A percentile compares a stretch with the other conserved stretches of the same genome.
Conservation (phyloP, 1,140 invertebrate species). For the Lithobius niger region DNA sequence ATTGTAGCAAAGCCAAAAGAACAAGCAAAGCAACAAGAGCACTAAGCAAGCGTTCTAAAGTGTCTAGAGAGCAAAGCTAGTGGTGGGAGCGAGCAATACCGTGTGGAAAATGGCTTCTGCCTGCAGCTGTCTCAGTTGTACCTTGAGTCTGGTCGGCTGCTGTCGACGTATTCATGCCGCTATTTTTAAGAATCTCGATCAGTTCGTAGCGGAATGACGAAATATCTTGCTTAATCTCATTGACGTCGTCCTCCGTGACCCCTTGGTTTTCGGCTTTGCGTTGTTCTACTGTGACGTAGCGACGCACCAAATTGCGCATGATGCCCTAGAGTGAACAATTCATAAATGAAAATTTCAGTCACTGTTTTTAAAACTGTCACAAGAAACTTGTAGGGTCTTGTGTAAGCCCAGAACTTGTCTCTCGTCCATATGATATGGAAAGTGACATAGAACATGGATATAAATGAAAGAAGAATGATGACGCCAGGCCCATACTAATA, state of each 20-base stretch:
- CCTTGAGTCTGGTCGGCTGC: slow-evolving; percentile 43
- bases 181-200: slow-evolving; percentile 85
- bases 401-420: no score
- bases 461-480: no score
- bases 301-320: slow-evolving; percentile 85
- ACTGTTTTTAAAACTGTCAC: no score
- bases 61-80: not conserved
- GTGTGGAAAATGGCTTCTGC: not conserved
- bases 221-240: slow-evolving; percentile 98
- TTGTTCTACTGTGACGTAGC: slow-evolving; percentile 92
- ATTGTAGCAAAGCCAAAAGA: no score
- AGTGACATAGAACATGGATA: no score
- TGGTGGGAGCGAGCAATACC: slow-evolving; percentile 6
- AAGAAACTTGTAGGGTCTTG: no score
- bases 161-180: slow-evolving; percentile 78
- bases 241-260: slow-evolving; percentile 97
- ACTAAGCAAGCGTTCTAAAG: not conserved
- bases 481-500: no score
- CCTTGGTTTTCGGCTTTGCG: slow-evolving; percentile 84
- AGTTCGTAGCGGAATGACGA: slow-evolving; percentile 88
- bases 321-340: slow-evolving; percentile 50
- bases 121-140: not conserved
- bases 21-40: no score
- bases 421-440: no score
- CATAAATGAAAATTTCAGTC: no score